Conservation (phyloP, 2,113 vertebrate species). For the Psittacula cyanocephala region DNA sequence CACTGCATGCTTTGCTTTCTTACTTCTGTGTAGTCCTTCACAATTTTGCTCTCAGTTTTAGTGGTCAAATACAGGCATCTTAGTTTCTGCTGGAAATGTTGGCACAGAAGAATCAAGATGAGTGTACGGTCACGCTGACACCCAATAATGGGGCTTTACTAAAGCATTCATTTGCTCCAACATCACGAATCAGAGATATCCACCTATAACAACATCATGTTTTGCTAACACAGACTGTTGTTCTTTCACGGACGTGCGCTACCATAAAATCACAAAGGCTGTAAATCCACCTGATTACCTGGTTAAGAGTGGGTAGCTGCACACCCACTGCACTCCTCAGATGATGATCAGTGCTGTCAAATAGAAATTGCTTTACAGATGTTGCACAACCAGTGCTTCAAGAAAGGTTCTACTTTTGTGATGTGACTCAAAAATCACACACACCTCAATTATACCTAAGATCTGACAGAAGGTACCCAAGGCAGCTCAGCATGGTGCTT, state of each 20-base stretch:
- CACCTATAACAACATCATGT: neutral
- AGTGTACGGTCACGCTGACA: neutral
- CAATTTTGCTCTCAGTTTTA: neutral
- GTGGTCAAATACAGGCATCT: neutral
- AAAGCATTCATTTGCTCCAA: neutral
- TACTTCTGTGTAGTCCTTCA: neutral
- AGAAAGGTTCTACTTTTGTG: neutral
- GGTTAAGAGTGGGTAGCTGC: neutral
- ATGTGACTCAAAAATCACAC: neutral
- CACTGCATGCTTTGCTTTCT: neutral
- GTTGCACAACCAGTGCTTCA: neutral
- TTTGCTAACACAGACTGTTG: neutral
- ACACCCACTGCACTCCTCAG: neutral
- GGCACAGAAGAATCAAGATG: neutral
- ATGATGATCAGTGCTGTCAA: neutral
- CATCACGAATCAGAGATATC: neutral
- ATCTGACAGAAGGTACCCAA: neutral
- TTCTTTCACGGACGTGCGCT: neutral
- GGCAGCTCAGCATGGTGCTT: neutral
- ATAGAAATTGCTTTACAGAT: neutral
- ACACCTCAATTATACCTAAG: fast-evolving
- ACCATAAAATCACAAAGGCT: neutral
- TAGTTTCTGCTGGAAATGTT: neutral
- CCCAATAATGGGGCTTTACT: neutral
- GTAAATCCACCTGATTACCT: neutral